Conservation (phyloP, 2,888 invertebrate genomes). For the Epinotia nisella region DNA sequence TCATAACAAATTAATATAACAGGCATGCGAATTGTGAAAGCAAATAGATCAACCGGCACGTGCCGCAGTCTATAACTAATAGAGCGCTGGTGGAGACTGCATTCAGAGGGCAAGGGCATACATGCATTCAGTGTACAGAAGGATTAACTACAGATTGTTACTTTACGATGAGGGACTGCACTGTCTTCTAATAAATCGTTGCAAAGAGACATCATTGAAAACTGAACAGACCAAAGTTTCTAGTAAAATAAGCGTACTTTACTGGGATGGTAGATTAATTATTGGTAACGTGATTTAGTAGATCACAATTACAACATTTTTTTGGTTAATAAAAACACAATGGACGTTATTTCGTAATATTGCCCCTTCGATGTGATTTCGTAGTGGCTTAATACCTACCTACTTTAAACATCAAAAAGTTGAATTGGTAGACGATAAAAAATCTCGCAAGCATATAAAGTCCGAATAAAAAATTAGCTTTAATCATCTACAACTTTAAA, state of each 20-base stretch:
- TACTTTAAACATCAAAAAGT: too few species aligned
- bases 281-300: too few species aligned
- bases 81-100: constrained; percentile 1
- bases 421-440: too few species aligned
- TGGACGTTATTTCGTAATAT: too few species aligned
- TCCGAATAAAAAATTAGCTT: neutral
- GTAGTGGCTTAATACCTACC: too few species aligned
- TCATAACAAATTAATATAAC: too few species aligned
- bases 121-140: constrained; percentile 8
- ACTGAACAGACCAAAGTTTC: neutral
- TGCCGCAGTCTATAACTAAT: constrained; percentile 1
- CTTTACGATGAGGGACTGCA: neutral
- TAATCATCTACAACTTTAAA: neutral
- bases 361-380: too few species aligned
- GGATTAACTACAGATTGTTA: neutral
- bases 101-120: constrained; percentile 20
- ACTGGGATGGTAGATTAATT: too few species aligned
- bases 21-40: neutral
- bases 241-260: too few species aligned
- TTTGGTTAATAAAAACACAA: too few species aligned
- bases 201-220: neutral
- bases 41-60: neutral
- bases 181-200: neutral
- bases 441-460: too few species aligned
- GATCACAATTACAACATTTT: too few species aligned